phyloP scores from a whole-genome alignment of 2,797 vertebrate genomes.

The Hydrolagus colliei region DNA sequence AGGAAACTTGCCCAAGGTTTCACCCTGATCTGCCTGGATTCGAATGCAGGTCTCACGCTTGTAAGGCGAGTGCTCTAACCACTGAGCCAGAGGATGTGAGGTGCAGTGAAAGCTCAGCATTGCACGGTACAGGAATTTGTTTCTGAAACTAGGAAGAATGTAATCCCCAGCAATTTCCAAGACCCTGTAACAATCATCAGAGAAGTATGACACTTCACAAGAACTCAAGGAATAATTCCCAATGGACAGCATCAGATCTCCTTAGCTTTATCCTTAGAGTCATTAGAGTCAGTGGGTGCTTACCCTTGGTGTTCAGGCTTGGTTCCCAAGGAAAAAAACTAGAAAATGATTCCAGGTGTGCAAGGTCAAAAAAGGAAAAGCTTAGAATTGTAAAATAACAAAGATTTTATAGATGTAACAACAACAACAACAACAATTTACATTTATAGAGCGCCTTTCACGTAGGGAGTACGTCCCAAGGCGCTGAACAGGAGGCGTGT shows the following conservation, averaged over 20 bases:
- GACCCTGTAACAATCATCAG: slow-evolving; percentile 18
- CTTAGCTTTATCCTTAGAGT: slow-evolving; percentile 19
- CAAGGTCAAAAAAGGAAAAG: slow-evolving; percentile 29
- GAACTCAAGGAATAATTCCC: slow-evolving; percentile 5
- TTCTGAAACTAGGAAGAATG: neutral
- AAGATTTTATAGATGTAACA: neutral
- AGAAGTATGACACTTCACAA: neutral
- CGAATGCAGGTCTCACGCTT: no score
- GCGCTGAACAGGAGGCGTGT: no score
- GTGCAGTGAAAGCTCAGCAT: no score
- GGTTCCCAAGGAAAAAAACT: slow-evolving; percentile 3
- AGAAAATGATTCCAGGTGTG: neutral
- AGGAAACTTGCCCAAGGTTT: no score
- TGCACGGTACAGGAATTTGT: neutral
- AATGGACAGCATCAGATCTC: slow-evolving; percentile 20
- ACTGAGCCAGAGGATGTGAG: no score
- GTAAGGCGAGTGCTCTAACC: no score
- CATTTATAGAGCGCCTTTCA: no score
- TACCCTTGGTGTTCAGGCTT: slow-evolving; percentile 25
- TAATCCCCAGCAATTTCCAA: slow-evolving; percentile 14
- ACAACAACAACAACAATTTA: no score
- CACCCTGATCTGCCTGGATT: no score
- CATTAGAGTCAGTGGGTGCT: neutral
- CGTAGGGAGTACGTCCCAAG: no score
- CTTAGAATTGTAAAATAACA: neutral